Percentiles rank a stretch among this genome's conserved stretches.
These are phyloP conservation scores for Otus scops DNA, from an alignment of 2,797 vertebrate species.

Conservation along the genomic window DNA sequence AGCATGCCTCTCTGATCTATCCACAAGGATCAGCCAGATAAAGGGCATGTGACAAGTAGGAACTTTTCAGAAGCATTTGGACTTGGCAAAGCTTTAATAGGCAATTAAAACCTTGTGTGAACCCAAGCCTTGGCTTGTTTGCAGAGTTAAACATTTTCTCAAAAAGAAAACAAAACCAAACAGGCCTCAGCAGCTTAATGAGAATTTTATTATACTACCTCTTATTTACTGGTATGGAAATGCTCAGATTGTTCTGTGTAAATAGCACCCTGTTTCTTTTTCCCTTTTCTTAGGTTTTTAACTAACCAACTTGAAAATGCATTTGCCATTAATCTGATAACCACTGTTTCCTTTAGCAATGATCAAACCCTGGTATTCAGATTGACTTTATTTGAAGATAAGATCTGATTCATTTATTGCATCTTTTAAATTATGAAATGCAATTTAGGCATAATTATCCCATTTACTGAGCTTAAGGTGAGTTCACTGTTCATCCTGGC, in stretches of 20 bases:
- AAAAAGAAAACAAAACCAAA: conserved; percentile 20
- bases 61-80: not conserved
- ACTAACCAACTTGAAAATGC: conserved; percentile 29
- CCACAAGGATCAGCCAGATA: not conserved
- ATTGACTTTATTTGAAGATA: conserved; percentile 30
- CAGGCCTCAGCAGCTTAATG: conserved; percentile 40
- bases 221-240: conserved; percentile 55
- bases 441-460: conserved; percentile 21
- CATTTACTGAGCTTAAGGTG: conserved; percentile 17
- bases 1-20: not conserved
- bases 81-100: not conserved
- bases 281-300: conserved; percentile 21
- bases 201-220: conserved; percentile 20
- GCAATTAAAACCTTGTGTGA: not conserved
- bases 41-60: not conserved
- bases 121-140: not conserved
- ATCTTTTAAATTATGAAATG: conserved; percentile 59
- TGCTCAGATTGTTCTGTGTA: not conserved
- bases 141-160: not conserved
- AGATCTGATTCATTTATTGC: conserved; percentile 35
- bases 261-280: conserved; percentile 4
- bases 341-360: conserved; percentile 19
- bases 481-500: not conserved
- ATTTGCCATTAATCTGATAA: conserved; percentile 56
- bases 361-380: not conserved